phyloP scores from a whole-genome alignment of 2,113 vertebrate genomes.

The Peromyscus polionotus region DNA sequence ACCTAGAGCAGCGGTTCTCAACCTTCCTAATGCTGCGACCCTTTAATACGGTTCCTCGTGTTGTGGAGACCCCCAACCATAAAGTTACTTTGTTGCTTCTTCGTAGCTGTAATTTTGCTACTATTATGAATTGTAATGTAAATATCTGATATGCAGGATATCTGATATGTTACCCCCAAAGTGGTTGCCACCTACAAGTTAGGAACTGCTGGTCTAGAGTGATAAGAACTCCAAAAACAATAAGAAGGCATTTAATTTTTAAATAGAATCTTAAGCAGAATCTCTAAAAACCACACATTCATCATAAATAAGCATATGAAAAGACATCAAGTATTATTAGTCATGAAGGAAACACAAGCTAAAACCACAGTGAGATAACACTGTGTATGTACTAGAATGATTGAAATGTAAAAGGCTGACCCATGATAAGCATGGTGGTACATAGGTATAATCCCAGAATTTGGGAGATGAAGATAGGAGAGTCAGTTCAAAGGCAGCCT shows the following conservation, averaged over 20 bases:
- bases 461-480: background rate
- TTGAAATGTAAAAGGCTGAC: background rate
- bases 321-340: background rate
- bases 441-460: background rate
- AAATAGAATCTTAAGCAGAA: constrained; percentile 21
- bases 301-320: background rate
- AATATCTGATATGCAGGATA: too few relatives aligned
- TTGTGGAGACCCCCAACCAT: too few relatives aligned
- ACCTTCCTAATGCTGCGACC: too few relatives aligned
- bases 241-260: constrained; percentile 7
- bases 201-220: too few relatives aligned
- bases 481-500: background rate
- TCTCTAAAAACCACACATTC: background rate
- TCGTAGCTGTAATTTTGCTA: too few relatives aligned
- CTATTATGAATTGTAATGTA: too few relatives aligned
- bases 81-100: too few relatives aligned
- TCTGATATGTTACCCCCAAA: too few relatives aligned
- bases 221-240: background rate
- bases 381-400: background rate
- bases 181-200: too few relatives aligned
- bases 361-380: background rate
- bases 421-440: background rate
- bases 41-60: too few relatives aligned
- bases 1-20: background rate
- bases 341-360: background rate